These are phyloP conservation scores for Macrochelys suwanniensis DNA, from an alignment of 2,797 vertebrate genomes.

Conservation along the genomic window DNA sequence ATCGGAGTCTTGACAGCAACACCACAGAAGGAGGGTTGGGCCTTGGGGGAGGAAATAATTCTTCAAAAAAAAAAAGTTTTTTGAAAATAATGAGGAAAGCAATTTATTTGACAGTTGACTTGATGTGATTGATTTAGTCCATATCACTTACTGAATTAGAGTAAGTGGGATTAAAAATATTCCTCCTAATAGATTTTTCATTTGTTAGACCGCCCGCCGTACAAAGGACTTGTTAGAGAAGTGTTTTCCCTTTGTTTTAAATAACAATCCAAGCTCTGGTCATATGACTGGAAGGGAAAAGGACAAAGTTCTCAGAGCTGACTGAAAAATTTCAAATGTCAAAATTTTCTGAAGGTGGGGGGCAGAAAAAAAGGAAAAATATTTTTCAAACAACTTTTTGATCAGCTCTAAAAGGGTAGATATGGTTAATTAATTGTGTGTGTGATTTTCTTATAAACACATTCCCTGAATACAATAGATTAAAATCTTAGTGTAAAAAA, in stretches of 20 bases:
- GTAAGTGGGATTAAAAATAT: constrained; percentile 26
- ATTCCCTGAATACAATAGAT: constrained; percentile 14
- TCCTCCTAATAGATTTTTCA: neutral
- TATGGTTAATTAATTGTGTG: neutral
- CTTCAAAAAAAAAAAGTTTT: neutral
- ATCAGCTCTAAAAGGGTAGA: neutral
- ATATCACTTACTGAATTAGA: neutral
- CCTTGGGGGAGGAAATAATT: neutral
- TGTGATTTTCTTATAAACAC: constrained; percentile 44
- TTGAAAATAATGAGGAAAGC: neutral
- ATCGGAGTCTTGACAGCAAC: neutral
- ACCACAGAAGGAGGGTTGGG: neutral
- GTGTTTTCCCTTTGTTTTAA: neutral
- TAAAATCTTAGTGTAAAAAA: neutral
- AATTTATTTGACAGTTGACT: constrained; percentile 6
- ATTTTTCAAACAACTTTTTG: neutral
- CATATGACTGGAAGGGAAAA: neutral
- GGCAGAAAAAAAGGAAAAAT: neutral
- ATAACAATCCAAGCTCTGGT: neutral
- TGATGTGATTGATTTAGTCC: constrained; percentile 15
- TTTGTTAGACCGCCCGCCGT: neutral
- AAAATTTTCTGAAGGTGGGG: neutral
- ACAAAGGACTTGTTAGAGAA: neutral
- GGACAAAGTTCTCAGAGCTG: neutral
- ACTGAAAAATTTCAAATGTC: neutral